phyloP scores from a whole-genome alignment of 2,797 vertebrate genomes.

The Lepus oiostolus region DNA sequence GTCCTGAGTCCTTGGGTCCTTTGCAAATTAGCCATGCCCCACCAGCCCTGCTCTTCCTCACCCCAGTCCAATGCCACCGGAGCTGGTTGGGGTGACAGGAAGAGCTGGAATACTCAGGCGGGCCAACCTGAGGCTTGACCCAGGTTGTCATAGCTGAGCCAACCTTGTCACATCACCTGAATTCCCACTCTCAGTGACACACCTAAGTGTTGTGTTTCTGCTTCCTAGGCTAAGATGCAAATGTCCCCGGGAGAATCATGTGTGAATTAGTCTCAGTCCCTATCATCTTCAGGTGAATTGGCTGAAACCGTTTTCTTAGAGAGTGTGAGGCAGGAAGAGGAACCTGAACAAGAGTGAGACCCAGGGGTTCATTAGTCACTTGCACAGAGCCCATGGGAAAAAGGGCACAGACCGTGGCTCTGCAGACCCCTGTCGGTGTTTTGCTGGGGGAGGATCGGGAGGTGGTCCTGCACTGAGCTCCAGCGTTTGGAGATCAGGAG shows the following conservation, averaged over 20 bases:
- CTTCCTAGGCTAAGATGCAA: not conserved
- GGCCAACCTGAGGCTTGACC: not conserved
- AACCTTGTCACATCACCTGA: not conserved
- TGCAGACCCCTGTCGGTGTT: not conserved
- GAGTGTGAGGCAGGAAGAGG: not conserved
- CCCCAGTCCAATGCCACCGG: not conserved
- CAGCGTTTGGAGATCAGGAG: not conserved
- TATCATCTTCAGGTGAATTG: conserved; percentile 7
- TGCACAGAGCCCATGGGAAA: not conserved
- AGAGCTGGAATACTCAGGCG: not conserved
- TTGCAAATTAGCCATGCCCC: not conserved
- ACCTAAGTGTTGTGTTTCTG: not conserved
- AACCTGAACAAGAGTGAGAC: not conserved
- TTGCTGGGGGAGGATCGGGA: accelerated
- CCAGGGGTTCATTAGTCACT: not conserved
- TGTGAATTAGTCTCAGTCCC: not conserved
- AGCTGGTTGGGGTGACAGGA: not conserved
- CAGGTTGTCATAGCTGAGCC: not conserved
- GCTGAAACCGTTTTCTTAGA: conserved; percentile 31
- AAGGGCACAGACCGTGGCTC: not conserved
- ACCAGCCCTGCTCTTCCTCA: too few relatives aligned
- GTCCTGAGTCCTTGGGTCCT: not conserved
- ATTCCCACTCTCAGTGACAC: not conserved
- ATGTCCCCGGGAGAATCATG: not conserved
- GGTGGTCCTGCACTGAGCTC: too few relatives aligned